These are phyloP conservation scores for Bhutanitis thaidina DNA, from an alignment of 2,888 invertebrate genomes.

Conservation along the genomic window DNA sequence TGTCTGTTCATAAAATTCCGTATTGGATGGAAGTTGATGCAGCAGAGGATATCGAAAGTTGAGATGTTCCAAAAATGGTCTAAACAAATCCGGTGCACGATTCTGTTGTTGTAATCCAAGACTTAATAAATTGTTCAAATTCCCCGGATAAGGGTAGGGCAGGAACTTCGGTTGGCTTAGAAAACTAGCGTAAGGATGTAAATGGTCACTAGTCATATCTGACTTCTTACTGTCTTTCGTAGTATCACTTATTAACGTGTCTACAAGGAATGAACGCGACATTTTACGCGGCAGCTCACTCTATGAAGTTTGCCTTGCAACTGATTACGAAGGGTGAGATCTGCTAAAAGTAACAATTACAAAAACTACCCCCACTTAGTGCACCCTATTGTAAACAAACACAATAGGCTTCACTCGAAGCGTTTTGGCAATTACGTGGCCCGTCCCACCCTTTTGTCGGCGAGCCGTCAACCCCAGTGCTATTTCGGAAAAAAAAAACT, in stretches of 20 bases:
- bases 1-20: conserved; percentile 48
- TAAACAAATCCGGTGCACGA: conserved; percentile 65
- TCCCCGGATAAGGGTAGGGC: conserved; percentile 82
- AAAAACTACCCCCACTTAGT: conserved; percentile 79
- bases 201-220: conserved; percentile 59
- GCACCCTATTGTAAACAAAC: conserved; percentile 74
- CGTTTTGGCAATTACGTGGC: conserved; percentile 79
- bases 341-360: conserved; percentile 69
- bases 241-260: conserved; percentile 85
- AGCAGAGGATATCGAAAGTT: conserved; percentile 65
- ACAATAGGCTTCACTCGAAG: conserved; percentile 76
- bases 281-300: conserved; percentile 58
- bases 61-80: conserved; percentile 69
- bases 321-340: conserved; percentile 57
- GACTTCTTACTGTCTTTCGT: conserved; percentile 64
- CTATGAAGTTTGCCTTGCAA: conserved; percentile 46
- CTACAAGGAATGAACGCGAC: conserved; percentile 91
- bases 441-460: conserved; percentile 78
- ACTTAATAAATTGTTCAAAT: conserved; percentile 82
- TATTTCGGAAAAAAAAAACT: conserved; percentile 51
- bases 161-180: conserved; percentile 72
- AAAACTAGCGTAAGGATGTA: conserved; percentile 58
- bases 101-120: conserved; percentile 82
- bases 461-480: conserved; percentile 69
- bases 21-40: conserved; percentile 62